Conservation (phyloP, 37 sponge, comb jelly and placozoan species). For the Ianthella basta region DNA sequence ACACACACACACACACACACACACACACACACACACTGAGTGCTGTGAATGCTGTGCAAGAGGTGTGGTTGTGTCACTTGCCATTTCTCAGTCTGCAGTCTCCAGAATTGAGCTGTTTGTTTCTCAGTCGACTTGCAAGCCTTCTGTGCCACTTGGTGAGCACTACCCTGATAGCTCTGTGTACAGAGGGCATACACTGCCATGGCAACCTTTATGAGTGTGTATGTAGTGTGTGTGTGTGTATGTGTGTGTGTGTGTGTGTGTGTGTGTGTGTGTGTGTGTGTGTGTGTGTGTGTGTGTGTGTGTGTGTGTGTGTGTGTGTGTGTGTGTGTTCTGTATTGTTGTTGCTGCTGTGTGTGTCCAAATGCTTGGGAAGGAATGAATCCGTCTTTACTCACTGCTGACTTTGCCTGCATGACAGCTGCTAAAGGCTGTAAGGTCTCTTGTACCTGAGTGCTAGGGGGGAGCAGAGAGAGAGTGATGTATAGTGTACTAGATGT, state of each 20-base stretch:
- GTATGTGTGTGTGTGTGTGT: not conserved
- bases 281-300: conserved; percentile 29
- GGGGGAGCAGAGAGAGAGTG: too few relatives aligned
- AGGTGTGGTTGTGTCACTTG: too few relatives aligned
- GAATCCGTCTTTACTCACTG: too few relatives aligned
- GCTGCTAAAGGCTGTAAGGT: too few relatives aligned
- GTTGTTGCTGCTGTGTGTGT: not conserved
- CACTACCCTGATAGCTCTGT: not conserved
- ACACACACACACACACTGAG: not conserved
- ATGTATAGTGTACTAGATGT: too few relatives aligned
- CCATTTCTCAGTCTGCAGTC: conserved; percentile 7
- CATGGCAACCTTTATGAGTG: not conserved
- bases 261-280: conserved; percentile 15
- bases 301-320: conserved; percentile 1
- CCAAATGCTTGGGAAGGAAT: not conserved
- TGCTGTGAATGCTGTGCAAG: not conserved
- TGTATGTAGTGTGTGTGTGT: conserved; percentile 4
- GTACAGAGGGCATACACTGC: not conserved
- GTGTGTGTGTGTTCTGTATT: not conserved
- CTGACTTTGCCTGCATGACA: too few relatives aligned
- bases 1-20: not conserved
- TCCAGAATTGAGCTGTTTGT: conserved; percentile 2
- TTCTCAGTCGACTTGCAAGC: not conserved
- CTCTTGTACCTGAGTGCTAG: too few relatives aligned
- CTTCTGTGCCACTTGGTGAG: not conserved